phyloP scores from a whole-genome alignment of 2,113 vertebrate species.

The Sorex fumeus region DNA sequence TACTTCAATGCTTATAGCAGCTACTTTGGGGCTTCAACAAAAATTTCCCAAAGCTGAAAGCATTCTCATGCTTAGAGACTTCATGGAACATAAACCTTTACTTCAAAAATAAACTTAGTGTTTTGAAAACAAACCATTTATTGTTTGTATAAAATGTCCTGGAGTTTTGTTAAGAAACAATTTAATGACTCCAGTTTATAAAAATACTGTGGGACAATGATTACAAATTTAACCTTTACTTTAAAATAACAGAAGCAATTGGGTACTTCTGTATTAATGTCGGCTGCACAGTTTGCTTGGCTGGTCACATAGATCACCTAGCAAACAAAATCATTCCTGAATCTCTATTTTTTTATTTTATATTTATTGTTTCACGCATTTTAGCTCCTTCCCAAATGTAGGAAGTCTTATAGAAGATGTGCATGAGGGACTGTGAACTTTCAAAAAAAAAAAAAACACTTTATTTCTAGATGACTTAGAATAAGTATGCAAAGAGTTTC shows the following conservation, averaged over 20 bases:
- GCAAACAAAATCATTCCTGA: not conserved
- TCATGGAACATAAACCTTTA: conserved; percentile 81
- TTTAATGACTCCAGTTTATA: conserved; percentile 66
- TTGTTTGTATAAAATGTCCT: conserved; percentile 68
- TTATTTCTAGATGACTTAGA: not conserved
- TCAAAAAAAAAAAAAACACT: not conserved
- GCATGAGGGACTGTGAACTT: not conserved
- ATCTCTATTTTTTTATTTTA: conserved; percentile 21
- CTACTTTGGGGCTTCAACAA: conserved; percentile 69
- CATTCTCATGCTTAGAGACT: conserved; percentile 61
- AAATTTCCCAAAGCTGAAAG: conserved; percentile 76
- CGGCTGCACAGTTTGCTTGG: conserved; percentile 7
- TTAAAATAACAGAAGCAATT: conserved; percentile 51
- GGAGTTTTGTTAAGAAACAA: conserved; percentile 60
- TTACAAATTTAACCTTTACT: conserved; percentile 75
- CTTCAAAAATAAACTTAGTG: conserved; percentile 81
- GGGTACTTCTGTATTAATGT: not conserved
- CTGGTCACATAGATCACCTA: not conserved
- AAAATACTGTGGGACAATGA: conserved; percentile 46
- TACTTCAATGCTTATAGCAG: conserved; percentile 64
- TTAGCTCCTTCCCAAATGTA: not conserved
- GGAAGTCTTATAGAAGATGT: not conserved
- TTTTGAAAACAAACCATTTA: conserved; percentile 80
- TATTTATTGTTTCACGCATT: not conserved
- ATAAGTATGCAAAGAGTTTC: conserved; percentile 8